Percentiles rank a stretch among this genome's conserved stretches.
These are phyloP conservation scores for Heliothis subflexa DNA, from an alignment of 1,140 invertebrate genomes.

Conservation along the genomic window DNA sequence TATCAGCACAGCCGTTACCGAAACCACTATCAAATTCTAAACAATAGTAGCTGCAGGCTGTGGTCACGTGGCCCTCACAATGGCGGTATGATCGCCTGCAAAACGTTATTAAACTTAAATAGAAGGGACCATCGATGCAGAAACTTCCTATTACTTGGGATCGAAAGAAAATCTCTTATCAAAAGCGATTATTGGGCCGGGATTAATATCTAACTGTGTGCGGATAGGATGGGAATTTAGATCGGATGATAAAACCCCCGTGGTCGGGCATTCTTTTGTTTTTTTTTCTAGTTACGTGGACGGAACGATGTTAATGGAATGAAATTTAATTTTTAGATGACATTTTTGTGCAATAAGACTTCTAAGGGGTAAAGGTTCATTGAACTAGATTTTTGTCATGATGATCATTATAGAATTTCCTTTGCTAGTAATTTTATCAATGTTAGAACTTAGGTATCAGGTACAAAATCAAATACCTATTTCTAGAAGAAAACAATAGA, in stretches of 20 bases:
- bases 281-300: slow-evolving; percentile 53
- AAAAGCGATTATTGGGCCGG: slow-evolving; percentile 76
- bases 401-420: no score
- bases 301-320: slow-evolving; percentile 16
- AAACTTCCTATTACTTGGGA: slow-evolving; percentile 79
- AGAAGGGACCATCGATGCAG: slow-evolving; percentile 70
- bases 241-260: slow-evolving; percentile 61
- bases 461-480: not conserved
- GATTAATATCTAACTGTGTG: slow-evolving; percentile 76
- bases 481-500: not conserved
- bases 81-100: slow-evolving; percentile 40
- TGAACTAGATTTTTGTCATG: no score
- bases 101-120: slow-evolving; percentile 77
- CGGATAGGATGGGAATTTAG: slow-evolving; percentile 68
- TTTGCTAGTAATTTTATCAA: not conserved
- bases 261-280: slow-evolving; percentile 58
- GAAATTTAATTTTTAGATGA: not conserved
- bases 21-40: slow-evolving; percentile 51
- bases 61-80: slow-evolving; percentile 36
- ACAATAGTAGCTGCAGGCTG: slow-evolving; percentile 45
- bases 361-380: not conserved
- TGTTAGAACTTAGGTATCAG: not conserved
- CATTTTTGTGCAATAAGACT: not conserved
- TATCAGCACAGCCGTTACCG: slow-evolving; percentile 43
- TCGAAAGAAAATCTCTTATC: slow-evolving; percentile 79